Percentiles rank a stretch among this genome's conserved stretches.
phyloP scores from a whole-genome alignment of 2,113 vertebrate genomes.

The Oryzias javanicus region DNA sequence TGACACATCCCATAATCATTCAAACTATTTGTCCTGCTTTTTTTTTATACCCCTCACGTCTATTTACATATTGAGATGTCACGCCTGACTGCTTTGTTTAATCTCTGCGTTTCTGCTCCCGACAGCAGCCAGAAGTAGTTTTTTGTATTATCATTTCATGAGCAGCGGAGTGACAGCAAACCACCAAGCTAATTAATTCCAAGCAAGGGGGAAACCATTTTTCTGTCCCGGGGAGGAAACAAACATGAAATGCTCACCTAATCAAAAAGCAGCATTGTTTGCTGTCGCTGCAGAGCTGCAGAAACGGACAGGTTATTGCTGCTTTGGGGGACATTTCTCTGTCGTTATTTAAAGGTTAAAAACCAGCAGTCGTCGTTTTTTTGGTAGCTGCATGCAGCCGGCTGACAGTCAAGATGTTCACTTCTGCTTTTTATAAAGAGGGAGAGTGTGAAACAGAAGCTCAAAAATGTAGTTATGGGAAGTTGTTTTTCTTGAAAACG shows the following conservation, averaged over 20 bases:
- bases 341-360: constrained; percentile 1
- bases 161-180: constrained; percentile 18
- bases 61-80: constrained; percentile 56
- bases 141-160: constrained; percentile 33
- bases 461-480: not conserved
- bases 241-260: not conserved
- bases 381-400: not conserved
- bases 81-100: constrained; percentile 44
- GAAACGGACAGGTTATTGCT: not conserved
- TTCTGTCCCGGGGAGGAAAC: not conserved
- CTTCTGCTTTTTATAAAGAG: constrained; percentile 21
- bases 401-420: not conserved
- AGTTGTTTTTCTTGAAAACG: no score
- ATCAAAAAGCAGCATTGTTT: not conserved
- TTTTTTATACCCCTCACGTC: not conserved
- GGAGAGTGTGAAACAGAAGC: not conserved
- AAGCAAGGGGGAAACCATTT: constrained; percentile 9
- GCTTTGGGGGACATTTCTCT: not conserved
- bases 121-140: constrained; percentile 18
- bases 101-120: constrained; percentile 26
- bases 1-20: constrained; percentile 51
- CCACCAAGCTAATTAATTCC: constrained; percentile 38
- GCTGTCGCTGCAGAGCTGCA: not conserved
- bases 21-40: constrained; percentile 24
- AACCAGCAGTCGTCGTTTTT: not conserved